These are phyloP conservation scores for Drosophila tanythrix DNA, from an alignment of 2,888 invertebrate genomes.

Conservation along the genomic window DNA sequence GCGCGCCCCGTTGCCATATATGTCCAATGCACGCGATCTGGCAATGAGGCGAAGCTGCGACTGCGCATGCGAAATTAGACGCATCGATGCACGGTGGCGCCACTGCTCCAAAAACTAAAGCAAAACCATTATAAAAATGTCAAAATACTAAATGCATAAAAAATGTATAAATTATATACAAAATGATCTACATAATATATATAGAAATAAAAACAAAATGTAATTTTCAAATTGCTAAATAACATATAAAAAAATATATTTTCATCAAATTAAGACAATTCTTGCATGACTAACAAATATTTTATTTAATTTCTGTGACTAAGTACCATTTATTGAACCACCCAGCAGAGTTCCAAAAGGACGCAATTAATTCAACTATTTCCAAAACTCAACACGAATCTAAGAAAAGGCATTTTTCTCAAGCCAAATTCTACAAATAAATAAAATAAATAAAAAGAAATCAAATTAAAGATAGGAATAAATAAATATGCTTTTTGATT, in stretches of 20 bases:
- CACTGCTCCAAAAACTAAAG: not conserved
- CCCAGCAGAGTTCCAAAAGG: not conserved
- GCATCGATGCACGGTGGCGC: conserved; percentile 21
- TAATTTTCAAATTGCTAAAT: not conserved
- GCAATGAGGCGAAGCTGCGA: conserved; percentile 72
- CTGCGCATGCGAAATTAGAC: conserved; percentile 70
- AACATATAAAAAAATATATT: too few relatives aligned
- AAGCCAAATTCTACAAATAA: too few relatives aligned
- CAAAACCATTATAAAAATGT: not conserved
- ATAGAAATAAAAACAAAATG: fast-evolving
- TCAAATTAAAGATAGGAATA: not conserved
- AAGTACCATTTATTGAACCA: not conserved
- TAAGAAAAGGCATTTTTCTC: not conserved
- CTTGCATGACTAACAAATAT: not conserved
- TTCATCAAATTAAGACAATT: not conserved
- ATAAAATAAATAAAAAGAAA: not conserved
- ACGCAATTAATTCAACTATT: too few relatives aligned
- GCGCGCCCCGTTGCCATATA: conserved; percentile 79
- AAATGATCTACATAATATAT: not conserved
- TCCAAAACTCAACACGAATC: not conserved
- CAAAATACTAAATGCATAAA: not conserved
- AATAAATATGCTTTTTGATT: not conserved
- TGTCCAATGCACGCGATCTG: conserved; percentile 83
- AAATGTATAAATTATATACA: not conserved
- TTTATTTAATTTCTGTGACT: not conserved